Base-by-base conservation (phyloP, 2,113 vertebrate species). In the Rhabdomys dilectus region DNA sequence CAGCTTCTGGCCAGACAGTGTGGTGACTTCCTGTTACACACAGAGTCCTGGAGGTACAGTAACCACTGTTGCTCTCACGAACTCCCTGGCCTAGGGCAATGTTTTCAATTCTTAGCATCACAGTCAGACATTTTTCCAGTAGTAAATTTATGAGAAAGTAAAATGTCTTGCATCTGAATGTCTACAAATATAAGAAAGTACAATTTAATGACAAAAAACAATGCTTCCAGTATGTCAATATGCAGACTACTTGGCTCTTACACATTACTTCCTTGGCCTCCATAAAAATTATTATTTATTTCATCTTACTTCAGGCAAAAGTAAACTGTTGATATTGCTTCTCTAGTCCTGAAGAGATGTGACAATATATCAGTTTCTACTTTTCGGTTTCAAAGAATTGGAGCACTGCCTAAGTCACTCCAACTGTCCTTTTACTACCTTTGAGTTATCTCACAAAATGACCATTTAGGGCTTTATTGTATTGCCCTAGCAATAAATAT, bases 371-470 rank as follows among this genome's bases (percentile, higher is more conserved):
- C 42, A 77, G 76, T 89, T 78, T 76, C 45, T 10, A 86, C 70
- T 90, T 88, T 92, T 76, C 84, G 22, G 85, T 92, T n/a, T 58
- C 78, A 19, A 80, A 96, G 80, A 92, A 72, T 53, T 76, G 90
- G 12, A 68, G 88, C 48, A 68, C 31, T 89, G 68, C 94, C 62
- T 80, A 88, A 91, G 36, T 80, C 29, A 70, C 24, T 75, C 62
- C 48, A 24, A 70, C 16, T 3, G 4, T 89, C 68, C 48, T 93
- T 96, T 56, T 0, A 3, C 36, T 91, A 34, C 45, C 64, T 91
- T 80, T 66, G 31, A 93, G 34, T 34, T 39, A 87, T 58, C 19
- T 95, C 53, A 68, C 3, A 77, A 85, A 91, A 68, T 7, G 13
- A 64, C 42, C 70, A n/a, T 34, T 87, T 82, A 51, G 15, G 16